phyloP scores from a whole-genome alignment of 1,140 invertebrate genomes.

The Copidosoma floridanum region DNA sequence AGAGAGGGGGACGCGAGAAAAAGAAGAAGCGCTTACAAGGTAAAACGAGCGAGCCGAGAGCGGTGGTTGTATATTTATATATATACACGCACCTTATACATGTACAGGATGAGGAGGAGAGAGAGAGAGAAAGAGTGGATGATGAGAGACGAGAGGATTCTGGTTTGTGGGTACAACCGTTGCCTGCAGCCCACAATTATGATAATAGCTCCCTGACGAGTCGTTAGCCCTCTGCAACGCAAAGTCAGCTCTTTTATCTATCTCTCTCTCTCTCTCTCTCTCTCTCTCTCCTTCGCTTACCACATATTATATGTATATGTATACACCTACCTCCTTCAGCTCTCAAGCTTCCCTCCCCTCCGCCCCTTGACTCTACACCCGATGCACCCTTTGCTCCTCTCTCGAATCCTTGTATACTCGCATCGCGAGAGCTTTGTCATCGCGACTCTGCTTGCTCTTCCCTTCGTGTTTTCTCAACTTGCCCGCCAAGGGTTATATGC shows the following conservation, averaged over 20 bases:
- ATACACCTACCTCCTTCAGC: too few species aligned
- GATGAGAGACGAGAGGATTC: conserved; percentile 52
- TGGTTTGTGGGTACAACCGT: conserved; percentile 56
- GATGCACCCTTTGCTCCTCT: neutral
- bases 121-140: conserved; percentile 30
- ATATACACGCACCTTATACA: too few species aligned
- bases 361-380: conserved; percentile 7
- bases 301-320: too few species aligned
- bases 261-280: conserved; percentile 38
- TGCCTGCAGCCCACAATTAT: conserved; percentile 57
- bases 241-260: conserved; percentile 51
- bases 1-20: neutral
- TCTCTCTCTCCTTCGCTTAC: neutral
- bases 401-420: too few species aligned
- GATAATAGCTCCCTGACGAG: conserved; percentile 49
- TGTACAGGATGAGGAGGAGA: neutral
- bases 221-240: conserved; percentile 32
- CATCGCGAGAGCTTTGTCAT: too few species aligned
- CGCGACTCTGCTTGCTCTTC: too few species aligned
- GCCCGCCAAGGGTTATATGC: too few species aligned
- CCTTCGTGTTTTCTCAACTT: too few species aligned
- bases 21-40: too few species aligned
- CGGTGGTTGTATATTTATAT: too few species aligned
- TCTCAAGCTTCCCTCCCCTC: neutral
- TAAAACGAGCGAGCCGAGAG: too few species aligned